Conservation (phyloP, 2,797 vertebrate species). For the Tapera naevia region DNA sequence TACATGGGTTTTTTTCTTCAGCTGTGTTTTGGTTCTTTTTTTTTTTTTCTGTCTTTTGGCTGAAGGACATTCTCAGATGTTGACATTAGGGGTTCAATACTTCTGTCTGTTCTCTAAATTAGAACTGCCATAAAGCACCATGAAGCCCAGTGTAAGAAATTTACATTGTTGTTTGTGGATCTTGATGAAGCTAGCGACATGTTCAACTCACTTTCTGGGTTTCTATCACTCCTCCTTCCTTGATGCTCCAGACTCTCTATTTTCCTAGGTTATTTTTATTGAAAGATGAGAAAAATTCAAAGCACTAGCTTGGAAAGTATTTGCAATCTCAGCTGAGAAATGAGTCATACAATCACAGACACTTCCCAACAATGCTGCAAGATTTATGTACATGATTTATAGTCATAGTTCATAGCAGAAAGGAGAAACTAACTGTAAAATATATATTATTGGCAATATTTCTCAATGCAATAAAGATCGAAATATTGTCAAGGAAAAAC, state of each 20-base stretch:
- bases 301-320: not conserved
- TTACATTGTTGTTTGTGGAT: not conserved
- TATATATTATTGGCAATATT: not conserved
- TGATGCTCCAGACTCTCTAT: not conserved
- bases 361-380: not conserved
- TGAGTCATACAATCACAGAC: not conserved
- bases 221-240: not conserved
- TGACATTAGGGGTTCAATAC: not conserved
- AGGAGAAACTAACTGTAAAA: not conserved
- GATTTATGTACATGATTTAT: not conserved
- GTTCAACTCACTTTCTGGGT: not conserved
- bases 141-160: not conserved
- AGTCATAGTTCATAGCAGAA: not conserved
- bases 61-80: not conserved
- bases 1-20: not conserved
- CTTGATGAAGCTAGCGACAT: not conserved
- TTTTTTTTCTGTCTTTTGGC: not conserved
- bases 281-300: not conserved
- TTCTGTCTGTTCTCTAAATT: not conserved
- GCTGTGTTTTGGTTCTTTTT: not conserved
- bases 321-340: conserved; percentile 8
- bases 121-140: not conserved
- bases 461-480: not conserved
- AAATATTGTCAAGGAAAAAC: conserved; percentile 12
- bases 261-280: not conserved